Conservation (phyloP, 2,797 vertebrate species). For the Pogonophryne albipinna region DNA sequence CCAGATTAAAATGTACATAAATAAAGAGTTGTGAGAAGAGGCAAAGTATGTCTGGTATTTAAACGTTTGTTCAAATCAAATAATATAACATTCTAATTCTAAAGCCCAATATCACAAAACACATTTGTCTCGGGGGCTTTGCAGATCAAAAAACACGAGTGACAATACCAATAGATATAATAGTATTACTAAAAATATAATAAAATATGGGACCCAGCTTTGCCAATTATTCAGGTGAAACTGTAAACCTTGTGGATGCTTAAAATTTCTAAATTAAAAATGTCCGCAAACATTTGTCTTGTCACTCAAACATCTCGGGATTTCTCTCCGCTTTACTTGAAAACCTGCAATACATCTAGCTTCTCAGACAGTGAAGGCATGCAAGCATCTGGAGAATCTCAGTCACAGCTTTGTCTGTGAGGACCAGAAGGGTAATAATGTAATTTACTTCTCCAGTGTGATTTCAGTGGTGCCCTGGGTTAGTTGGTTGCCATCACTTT, state of each 20-base stretch:
- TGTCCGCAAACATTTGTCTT: conserved; percentile 17
- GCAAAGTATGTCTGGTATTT: conserved; percentile 30
- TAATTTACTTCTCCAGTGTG: conserved; percentile 22
- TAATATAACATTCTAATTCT: background rate
- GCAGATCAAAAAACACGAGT: too few species aligned
- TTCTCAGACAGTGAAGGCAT: conserved; percentile 9
- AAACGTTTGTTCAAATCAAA: background rate
- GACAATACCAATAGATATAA: too few species aligned
- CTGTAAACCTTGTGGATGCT: conserved; percentile 9
- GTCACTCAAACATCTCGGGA: conserved; percentile 26
- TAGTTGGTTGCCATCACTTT: conserved; percentile 33
- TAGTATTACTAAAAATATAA: too few species aligned
- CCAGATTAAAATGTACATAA: conserved; percentile 28
- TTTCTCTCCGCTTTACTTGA: conserved; percentile 7
- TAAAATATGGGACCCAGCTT: too few species aligned
- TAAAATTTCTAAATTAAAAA: conserved; percentile 21
- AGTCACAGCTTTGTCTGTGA: conserved; percentile 7
- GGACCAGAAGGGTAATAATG: conserved; percentile 15
- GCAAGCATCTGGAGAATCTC: background rate
- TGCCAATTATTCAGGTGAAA: conserved; percentile 23
- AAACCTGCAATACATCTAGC: conserved; percentile 10
- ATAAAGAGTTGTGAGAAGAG: conserved; percentile 37
- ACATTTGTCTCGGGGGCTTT: too few species aligned
- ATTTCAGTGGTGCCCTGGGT: conserved; percentile 28
- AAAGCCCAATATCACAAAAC: too few species aligned